Base-by-base conservation (phyloP, 2,797 vertebrate genomes). In the Coccyzus lansbergi region DNA sequence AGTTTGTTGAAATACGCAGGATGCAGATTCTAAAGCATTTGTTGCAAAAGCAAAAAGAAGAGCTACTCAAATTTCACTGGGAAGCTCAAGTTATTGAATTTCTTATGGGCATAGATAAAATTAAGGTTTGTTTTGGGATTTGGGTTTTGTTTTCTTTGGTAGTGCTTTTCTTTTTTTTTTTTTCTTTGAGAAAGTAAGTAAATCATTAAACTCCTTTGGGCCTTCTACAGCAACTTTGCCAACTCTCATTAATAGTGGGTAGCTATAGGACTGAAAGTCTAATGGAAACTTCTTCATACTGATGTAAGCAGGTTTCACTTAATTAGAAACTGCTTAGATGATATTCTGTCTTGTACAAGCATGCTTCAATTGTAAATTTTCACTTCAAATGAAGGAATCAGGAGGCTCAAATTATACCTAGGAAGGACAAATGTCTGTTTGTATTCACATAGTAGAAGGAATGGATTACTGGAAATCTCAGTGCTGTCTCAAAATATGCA, bases 51-150 rank as follows among this genome's bases (percentile, higher is more conserved):
- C n/a, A 55, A 60, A 69, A 76, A 31, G 26, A 92, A 84, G 17
- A 52, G 15, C 20, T 18, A 33, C 4, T 31, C 4, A 36, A 53
- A 68, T 56, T 44, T 79, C 4, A 46, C 20, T 22, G 36, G 28
- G 9, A 49, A 85, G 7, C 11, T 49, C 28, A 68, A 34, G 40
- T 18, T 31, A 26, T 6, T 40, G 3, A 5, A 28, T 52, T 91
- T 76, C 33, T 17, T 52, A 22, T 6, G 29, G 13, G 5, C 29
- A 25, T 7, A 49, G 5, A 38, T 7, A 48, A 89, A 72, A 40
- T 33, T 72, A 48, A 46, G 8, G 7, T 0, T 13, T 53, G 1
- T 15, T 19, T 12, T 0, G 10, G 8, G 2, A 22, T 60, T 34
- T 33, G 21, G 28, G 3, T 7, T 36, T 7, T 15, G 9, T 10